Conservation (phyloP, 2,888 invertebrate species). For the Acronicta aceris region DNA sequence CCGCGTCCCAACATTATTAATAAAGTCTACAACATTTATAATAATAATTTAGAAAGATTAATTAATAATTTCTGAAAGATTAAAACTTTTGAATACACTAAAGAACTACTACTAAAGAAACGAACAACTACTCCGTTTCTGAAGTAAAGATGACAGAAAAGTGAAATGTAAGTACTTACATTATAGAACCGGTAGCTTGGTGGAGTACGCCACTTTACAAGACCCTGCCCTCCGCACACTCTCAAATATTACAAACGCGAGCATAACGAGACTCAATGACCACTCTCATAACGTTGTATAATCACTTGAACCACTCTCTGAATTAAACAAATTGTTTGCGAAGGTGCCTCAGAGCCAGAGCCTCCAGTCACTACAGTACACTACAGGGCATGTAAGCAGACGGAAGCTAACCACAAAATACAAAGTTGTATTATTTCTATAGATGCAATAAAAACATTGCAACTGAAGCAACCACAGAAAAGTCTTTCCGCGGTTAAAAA, state of each 20-base stretch:
- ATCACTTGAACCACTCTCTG: conserved; percentile 13
- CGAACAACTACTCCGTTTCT: no score
- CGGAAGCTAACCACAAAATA: background rate
- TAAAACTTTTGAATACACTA: no score
- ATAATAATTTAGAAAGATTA: no score
- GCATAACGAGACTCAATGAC: background rate
- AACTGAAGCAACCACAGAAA: no score
- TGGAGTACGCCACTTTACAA: background rate
- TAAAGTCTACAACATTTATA: no score
- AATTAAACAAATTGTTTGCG: conserved; percentile 15
- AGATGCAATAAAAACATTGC: no score
- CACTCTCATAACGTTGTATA: background rate
- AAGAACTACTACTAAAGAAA: no score
- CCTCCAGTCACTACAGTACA: background rate
- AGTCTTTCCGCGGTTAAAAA: no score
- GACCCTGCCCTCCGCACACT: background rate
- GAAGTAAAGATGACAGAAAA: background rate
- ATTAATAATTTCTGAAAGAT: no score
- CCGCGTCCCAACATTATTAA: no score
- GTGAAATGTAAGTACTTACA: background rate
- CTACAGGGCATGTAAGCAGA: conserved; percentile 3
- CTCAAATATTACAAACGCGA: background rate
- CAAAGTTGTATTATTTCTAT: no score
- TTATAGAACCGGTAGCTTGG: no score
- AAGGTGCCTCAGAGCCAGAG: background rate